These are phyloP conservation scores for Trichacis sp. DNA, from an alignment of 2,888 invertebrate genomes.

Conservation along the genomic window DNA sequence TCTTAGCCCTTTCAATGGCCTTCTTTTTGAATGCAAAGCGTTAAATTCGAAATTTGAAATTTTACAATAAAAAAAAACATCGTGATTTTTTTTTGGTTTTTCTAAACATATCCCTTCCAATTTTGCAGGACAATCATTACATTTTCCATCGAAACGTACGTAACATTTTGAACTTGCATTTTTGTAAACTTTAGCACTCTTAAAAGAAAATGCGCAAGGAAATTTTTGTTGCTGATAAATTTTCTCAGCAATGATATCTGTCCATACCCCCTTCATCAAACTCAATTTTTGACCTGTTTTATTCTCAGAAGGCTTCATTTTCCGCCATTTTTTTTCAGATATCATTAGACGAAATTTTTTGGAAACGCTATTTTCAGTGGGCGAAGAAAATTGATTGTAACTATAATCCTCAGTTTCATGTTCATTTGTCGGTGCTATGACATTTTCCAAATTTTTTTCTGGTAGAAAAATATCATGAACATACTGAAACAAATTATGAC, in stretches of 20 bases:
- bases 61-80: too few relatives aligned
- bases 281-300: not conserved
- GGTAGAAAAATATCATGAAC: too few relatives aligned
- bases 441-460: too few relatives aligned
- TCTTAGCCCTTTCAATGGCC: slow-evolving; percentile 2
- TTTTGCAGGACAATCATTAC: slow-evolving; percentile 12
- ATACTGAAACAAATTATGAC: too few relatives aligned
- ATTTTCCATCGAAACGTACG: slow-evolving; percentile 4
- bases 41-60: not conserved
- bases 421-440: too few relatives aligned
- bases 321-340: not conserved
- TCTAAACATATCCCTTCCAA: not conserved
- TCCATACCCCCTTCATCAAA: slow-evolving; percentile 11
- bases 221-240: slow-evolving; percentile 22
- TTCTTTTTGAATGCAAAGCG: slow-evolving; percentile 5
- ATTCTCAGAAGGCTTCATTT: not conserved
- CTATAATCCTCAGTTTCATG: too few relatives aligned
- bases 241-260: slow-evolving; percentile 7
- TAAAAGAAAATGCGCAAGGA: slow-evolving; percentile 16
- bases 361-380: too few relatives aligned
- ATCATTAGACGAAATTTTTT: not conserved
- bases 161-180: too few relatives aligned
- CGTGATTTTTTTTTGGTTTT: slow-evolving; percentile 4
- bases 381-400: too few relatives aligned
- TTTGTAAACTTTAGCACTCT: slow-evolving; percentile 8